These are phyloP conservation scores for Timandra comae DNA, from an alignment of 2,888 invertebrate species.

Conservation along the genomic window DNA sequence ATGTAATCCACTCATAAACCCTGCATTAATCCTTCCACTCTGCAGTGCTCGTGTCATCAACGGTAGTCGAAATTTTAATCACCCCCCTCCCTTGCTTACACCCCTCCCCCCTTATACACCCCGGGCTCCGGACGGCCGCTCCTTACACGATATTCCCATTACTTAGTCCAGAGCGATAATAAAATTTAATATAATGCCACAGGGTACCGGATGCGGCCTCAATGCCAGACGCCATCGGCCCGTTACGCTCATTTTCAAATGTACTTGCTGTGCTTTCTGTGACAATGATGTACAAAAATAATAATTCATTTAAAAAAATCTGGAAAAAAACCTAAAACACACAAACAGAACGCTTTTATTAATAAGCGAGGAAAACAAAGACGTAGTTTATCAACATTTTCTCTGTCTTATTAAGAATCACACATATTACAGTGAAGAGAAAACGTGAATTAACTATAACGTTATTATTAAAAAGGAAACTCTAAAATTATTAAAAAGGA, in stretches of 20 bases:
- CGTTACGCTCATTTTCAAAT: constrained; percentile 21
- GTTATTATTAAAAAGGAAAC: too few species aligned
- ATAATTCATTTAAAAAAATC: constrained; percentile 2
- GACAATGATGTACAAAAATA: constrained; percentile 5
- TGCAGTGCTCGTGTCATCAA: constrained; percentile 68
- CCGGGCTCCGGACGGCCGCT: constrained; percentile 64
- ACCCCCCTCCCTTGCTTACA: constrained; percentile 35
- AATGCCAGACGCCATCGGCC: constrained; percentile 42
- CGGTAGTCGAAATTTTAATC: constrained; percentile 75
- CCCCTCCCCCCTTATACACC: constrained; percentile 40
- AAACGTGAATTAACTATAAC: constrained; percentile 3
- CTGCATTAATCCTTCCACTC: constrained; percentile 67
- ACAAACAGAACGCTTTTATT: too few species aligned
- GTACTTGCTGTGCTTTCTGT: constrained; percentile 23
- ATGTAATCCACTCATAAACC: constrained; percentile 72
- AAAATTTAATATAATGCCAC: constrained; percentile 75
- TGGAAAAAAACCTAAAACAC: too few species aligned
- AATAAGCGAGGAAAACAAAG: too few species aligned
- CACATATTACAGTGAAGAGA: too few species aligned
- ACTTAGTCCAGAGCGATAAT: constrained; percentile 76
- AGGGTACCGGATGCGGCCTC: constrained; percentile 66
- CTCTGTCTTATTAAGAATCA: too few species aligned
- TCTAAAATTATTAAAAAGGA: too few species aligned
- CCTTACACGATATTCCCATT: constrained; percentile 78
- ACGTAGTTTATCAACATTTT: too few species aligned